A percentile compares a stretch with the other conserved stretches of the same genome.
These are phyloP conservation scores for human DNA, from an alignment of 2,113 vertebrate species.

Conservation along the genomic window GRCh38 chr4:164113501-164114000, in stretches of 20 bases:
- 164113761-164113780: neutral
- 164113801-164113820: neutral
- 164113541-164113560: neutral
- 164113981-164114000: neutral
- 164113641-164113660: neutral
- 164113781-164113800: neutral
- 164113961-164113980: neutral
- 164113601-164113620: neutral
- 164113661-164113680: neutral
- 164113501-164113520: neutral
- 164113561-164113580: neutral
- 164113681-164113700: neutral
- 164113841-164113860: neutral
- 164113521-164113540: neutral
- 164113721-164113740: neutral
- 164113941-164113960: neutral
- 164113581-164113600: neutral
- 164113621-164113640: neutral
- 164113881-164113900: neutral
- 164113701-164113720: neutral
- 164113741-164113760: neutral
- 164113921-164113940: neutral
- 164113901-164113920: neutral
- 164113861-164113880: neutral
- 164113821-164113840: neutral